Evolutionary conservation across 2,113 vertebrate genomes (phyloP).

Genomic region (Speoplatyrhinus poulsoni): DNA sequence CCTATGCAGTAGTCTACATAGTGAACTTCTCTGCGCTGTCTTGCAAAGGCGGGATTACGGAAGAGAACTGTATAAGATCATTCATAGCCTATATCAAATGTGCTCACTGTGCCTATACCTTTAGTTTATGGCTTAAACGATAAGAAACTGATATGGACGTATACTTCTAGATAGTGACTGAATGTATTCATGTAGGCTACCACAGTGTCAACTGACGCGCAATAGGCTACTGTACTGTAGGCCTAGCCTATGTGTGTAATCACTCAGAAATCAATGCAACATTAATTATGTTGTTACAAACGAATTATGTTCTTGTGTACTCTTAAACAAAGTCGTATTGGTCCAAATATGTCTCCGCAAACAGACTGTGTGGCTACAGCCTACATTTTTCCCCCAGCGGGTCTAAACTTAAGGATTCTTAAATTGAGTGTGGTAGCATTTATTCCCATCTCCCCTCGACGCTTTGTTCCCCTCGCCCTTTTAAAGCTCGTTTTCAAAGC

Average conservation of each 20-base stretch:
- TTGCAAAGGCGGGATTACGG: too few relatives aligned
- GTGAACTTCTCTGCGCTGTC: background rate
- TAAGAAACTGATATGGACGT: conserved; percentile 17
- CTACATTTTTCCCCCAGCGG: background rate
- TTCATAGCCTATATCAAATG: too few relatives aligned
- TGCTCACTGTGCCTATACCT: too few relatives aligned
- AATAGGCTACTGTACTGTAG: too few relatives aligned
- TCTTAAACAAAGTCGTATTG: too few relatives aligned
- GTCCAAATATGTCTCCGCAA: background rate
- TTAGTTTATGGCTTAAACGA: background rate
- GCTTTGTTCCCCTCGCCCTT: conserved; percentile 1
- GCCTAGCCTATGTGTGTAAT: too few relatives aligned
- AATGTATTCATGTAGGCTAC: background rate
- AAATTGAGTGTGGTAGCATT: background rate
- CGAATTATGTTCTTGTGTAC: too few relatives aligned
- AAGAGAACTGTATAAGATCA: too few relatives aligned
- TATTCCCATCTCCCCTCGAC: background rate
- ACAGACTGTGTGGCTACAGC: background rate
- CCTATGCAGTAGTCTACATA: too few relatives aligned
- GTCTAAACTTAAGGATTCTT: background rate
- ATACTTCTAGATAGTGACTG: background rate
- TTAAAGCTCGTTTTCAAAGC: too few relatives aligned
- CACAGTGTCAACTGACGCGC: background rate
- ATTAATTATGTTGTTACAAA: too few relatives aligned
- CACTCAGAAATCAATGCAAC: too few relatives aligned